phyloP scores from a whole-genome alignment of 1,140 invertebrate genomes.

The Drepana arcuata region DNA sequence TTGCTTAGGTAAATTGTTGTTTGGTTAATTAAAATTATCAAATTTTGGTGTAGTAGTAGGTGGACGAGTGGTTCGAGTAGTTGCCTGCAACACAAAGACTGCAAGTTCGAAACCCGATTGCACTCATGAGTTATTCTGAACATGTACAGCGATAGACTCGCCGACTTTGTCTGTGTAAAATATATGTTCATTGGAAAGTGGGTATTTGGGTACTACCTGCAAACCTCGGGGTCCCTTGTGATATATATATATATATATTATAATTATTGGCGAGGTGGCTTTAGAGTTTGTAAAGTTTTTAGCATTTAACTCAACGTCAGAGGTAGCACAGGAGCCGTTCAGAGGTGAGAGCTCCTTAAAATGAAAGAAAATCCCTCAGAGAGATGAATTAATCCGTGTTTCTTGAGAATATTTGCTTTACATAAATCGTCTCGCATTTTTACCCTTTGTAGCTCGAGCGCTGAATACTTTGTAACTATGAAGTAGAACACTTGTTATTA shows the following conservation, averaged over 20 bases:
- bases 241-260: too few species aligned
- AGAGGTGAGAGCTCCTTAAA: conserved; percentile 21
- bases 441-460: conserved; percentile 4
- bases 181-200: too few species aligned
- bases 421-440: conserved; percentile 4
- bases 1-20: too few species aligned
- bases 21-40: too few species aligned
- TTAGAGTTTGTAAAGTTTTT: conserved; percentile 9
- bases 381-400: conserved; percentile 21
- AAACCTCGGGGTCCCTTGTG: too few species aligned
- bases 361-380: conserved; percentile 15
- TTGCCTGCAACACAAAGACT: too few species aligned
- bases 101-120: too few species aligned
- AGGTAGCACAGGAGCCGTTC: conserved; percentile 14
- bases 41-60: too few species aligned
- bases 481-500: too few species aligned
- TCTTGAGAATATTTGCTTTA: conserved; percentile 13
- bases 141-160: not conserved
- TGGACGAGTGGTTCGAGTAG: too few species aligned
- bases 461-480: conserved; percentile 4
- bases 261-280: not conserved
- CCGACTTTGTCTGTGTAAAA: not conserved
- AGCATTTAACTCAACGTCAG: conserved; percentile 16
- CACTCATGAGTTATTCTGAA: conserved; percentile 10
- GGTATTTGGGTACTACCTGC: too few species aligned